Evolutionary conservation across 2,797 vertebrate genomes (phyloP), one percentile per base, ranked within the genome.

Genomic region (Calcarius lapponicus): DNA sequence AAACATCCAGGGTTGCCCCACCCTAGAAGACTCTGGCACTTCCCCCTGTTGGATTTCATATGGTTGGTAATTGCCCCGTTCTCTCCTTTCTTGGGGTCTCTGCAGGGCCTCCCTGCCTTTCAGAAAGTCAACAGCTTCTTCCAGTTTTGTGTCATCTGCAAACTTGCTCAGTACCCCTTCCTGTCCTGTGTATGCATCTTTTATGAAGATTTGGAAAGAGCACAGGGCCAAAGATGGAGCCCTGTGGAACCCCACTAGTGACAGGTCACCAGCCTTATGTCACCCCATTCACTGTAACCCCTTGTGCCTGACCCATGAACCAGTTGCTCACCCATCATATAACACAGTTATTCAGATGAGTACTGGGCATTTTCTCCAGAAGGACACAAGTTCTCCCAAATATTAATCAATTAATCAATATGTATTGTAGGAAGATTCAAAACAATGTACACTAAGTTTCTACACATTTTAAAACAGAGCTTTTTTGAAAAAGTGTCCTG

Each of bases 111-210:
- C 20, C 19, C 13, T 58, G 28, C 6, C 51, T 24, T 50, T 25
- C 6, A 36, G 17, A 13, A 13, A 40, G 6, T 40, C 24, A n/a
- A 13, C 38, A 73, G 20, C 20, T 73, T 10, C 53, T 80, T 15
- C 29, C 17, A 53, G 17, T 80, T 53, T 31, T 45, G 17, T 31
- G 3, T 38, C 3, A 13, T 40, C 17, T 42, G 25, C 5, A 8
- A 17, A 40, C 7, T 47, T 54, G 22, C 18, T 16, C 32, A 22
- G 12, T 19, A 11, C 47, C 12, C 21, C 20, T 47, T 47, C 14
- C 8, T 6, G 3, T 74, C 5, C 21, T 32, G 6, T 2, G 3
- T 32, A 5, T 17, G 40, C 19, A 7, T 47, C 3, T 2, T 40
- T 24, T 17, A 13, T 19, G 20, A 54, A 2, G 47, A 19, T 42